These are phyloP conservation scores for Cathartes aura DNA, from an alignment of 2,113 vertebrate genomes.

Conservation along the genomic window DNA sequence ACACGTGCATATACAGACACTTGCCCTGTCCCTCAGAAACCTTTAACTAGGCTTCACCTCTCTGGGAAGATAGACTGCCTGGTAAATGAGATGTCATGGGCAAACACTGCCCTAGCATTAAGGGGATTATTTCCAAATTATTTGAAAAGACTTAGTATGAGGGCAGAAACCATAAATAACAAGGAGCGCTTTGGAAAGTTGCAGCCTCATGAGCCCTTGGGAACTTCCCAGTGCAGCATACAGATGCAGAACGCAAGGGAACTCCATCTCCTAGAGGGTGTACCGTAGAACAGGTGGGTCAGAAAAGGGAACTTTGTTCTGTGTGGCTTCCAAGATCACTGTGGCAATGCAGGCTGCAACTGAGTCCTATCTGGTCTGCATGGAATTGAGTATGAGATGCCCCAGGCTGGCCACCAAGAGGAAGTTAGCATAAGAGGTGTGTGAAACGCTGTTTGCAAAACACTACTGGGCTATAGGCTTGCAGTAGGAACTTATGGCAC, in stretches of 20 bases:
- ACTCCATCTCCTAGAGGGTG: background rate
- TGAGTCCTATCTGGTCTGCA: fast-evolving
- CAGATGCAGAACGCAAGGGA: background rate
- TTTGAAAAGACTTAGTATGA: background rate
- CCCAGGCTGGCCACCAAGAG: background rate
- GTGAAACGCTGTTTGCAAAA: background rate
- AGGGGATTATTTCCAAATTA: background rate
- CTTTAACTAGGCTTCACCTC: background rate
- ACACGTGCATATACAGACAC: background rate
- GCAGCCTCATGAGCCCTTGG: background rate
- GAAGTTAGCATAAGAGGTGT: background rate
- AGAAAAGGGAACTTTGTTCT: background rate
- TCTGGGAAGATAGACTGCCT: background rate
- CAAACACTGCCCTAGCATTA: background rate
- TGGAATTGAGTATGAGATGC: background rate
- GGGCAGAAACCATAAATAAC: background rate
- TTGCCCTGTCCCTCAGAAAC: background rate
- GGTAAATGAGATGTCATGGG: background rate
- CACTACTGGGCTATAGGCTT: background rate
- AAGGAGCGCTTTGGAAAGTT: background rate
- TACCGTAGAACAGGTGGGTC: background rate
- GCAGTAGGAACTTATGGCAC: background rate
- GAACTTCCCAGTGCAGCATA: background rate
- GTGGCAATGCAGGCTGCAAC: background rate
- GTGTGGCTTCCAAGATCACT: background rate